Evolutionary conservation across 2,888 invertebrate species (phyloP).

Genomic region (Auanema freiburgensis): DNA sequence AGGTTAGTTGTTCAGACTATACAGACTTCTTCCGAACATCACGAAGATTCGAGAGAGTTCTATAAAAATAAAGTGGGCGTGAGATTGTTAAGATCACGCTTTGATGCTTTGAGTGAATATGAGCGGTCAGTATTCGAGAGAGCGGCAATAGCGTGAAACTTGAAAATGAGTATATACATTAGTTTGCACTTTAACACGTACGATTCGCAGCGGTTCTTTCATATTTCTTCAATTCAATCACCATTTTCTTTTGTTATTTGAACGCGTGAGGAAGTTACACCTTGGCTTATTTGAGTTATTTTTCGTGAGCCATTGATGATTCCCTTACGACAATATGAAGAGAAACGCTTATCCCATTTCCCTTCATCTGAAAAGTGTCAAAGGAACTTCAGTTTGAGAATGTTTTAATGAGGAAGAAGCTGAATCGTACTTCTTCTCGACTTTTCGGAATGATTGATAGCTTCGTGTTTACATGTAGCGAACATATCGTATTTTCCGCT

Average conservation of each 20-base stretch:
- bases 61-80: no score
- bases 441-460: no score
- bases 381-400: neutral
- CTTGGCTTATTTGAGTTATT: neutral
- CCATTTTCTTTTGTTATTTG: neutral
- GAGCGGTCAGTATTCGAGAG: neutral
- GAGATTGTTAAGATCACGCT: neutral
- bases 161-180: no score
- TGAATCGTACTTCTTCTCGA: no score
- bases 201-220: no score
- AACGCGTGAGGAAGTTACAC: neutral
- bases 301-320: neutral
- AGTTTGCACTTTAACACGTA: no score
- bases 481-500: no score
- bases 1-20: slow-evolving; percentile 29
- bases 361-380: neutral
- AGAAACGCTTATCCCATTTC: neutral
- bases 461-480: no score
- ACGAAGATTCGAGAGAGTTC: neutral
- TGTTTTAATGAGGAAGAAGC: no score
- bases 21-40: no score
- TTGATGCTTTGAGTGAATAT: neutral
- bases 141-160: neutral
- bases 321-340: neutral
- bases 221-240: neutral